Percentiles rank a stretch among this genome's conserved stretches.
phyloP scores from a whole-genome alignment of 2,797 vertebrate genomes.

The Crocidura indochinensis region DNA sequence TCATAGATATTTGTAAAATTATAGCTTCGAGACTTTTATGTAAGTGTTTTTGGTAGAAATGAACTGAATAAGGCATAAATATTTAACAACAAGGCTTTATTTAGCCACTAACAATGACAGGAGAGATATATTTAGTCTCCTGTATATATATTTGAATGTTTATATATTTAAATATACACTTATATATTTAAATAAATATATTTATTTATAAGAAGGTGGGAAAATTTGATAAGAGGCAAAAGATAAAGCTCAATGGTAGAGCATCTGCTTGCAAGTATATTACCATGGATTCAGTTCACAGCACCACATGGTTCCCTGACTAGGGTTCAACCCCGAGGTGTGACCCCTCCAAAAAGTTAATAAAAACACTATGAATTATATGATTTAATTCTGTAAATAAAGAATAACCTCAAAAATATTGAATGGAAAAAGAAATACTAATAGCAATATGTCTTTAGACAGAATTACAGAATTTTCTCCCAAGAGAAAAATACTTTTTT shows the following conservation, averaged over 20 bases:
- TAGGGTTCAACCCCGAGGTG: too few relatives aligned
- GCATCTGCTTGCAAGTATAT: too few relatives aligned
- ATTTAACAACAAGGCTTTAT: conserved; percentile 75
- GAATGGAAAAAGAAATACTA: conserved; percentile 60
- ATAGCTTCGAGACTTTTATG: conserved; percentile 75
- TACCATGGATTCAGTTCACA: too few relatives aligned
- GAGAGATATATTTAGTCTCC: conserved; percentile 69
- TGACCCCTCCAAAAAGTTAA: too few relatives aligned
- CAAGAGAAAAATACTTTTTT: conserved; percentile 24
- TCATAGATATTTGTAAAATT: conserved; percentile 74
- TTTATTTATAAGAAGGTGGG: conserved; percentile 24
- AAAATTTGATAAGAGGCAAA: neutral
- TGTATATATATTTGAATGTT: too few relatives aligned
- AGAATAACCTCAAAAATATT: neutral
- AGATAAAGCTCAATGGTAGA: too few relatives aligned
- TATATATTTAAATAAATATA: too few relatives aligned
- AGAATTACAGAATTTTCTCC: conserved; percentile 16
- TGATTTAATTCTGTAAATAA: conserved; percentile 47
- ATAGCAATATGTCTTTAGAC: neutral
- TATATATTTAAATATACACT: too few relatives aligned
- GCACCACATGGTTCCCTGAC: too few relatives aligned
- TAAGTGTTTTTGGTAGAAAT: conserved; percentile 71
- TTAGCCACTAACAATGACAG: conserved; percentile 73
- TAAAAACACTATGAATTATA: conserved; percentile 47
- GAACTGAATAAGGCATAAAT: conserved; percentile 76